phyloP scores from a whole-genome alignment of 2,888 invertebrate species.

The Leucophenga montana region DNA sequence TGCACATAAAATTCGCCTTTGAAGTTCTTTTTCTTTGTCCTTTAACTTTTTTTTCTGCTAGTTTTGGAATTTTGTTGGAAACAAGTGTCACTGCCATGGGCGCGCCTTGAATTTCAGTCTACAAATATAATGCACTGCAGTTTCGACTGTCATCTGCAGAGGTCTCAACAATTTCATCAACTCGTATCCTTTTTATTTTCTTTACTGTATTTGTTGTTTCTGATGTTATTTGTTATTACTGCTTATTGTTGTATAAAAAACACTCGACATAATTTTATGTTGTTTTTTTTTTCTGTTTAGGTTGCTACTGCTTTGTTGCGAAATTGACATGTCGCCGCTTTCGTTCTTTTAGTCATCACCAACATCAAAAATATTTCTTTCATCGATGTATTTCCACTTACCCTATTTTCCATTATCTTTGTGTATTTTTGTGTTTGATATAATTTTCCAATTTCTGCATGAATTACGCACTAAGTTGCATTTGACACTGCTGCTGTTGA shows the following conservation, averaged over 20 bases:
- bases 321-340: slow-evolving; percentile 17
- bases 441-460: slow-evolving; percentile 24
- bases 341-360: slow-evolving; percentile 13
- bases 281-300: too few species aligned
- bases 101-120: slow-evolving; percentile 39
- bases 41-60: slow-evolving; percentile 2
- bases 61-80: not conserved
- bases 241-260: slow-evolving; percentile 39
- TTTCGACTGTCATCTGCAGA: slow-evolving; percentile 28
- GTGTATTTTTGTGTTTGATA: not conserved
- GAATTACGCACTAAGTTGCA: slow-evolving; percentile 21
- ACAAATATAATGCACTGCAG: slow-evolving; percentile 23
- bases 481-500: slow-evolving; percentile 5
- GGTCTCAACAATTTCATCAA: slow-evolving; percentile 10
- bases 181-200: slow-evolving; percentile 27
- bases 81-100: slow-evolving; percentile 29
- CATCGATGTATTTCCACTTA: not conserved
- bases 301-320: slow-evolving; percentile 11
- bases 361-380: not conserved
- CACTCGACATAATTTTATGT: slow-evolving; percentile 59
- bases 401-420: slow-evolving; percentile 5
- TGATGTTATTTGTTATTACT: slow-evolving; percentile 33
- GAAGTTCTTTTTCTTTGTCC: not conserved
- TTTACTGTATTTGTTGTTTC: slow-evolving; percentile 40
- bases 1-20: not conserved